phyloP scores from a whole-genome alignment of 1,140 invertebrate species.

The Atopsyche davidsoni region DNA sequence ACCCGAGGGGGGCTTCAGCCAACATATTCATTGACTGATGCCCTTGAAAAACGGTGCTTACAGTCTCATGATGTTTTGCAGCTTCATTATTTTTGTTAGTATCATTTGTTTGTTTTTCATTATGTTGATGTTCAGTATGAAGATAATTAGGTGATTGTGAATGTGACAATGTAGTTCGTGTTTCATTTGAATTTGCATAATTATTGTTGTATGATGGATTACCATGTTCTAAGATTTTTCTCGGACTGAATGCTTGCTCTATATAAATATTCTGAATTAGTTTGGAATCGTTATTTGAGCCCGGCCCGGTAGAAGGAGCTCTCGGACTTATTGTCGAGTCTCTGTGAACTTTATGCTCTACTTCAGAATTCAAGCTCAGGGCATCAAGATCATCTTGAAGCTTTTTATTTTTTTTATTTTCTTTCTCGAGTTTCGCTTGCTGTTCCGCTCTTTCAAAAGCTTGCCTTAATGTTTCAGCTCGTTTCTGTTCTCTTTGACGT shows the following conservation, averaged over 20 bases:
- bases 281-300: conserved; percentile 27
- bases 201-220: conserved; percentile 4
- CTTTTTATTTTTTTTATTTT: conserved; percentile 35
- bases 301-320: conserved; percentile 6
- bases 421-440: conserved; percentile 51
- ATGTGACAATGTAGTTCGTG: conserved; percentile 24
- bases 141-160: conserved; percentile 23
- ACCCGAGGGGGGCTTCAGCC: conserved; percentile 36
- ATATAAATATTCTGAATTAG: conserved; percentile 28
- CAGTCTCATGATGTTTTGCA: conserved; percentile 15
- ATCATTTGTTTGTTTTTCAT: conserved; percentile 5
- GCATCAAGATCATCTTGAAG: conserved; percentile 26
- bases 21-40: conserved; percentile 16
- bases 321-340: conserved; percentile 3
- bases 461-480: conserved; percentile 53
- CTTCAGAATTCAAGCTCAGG: conserved; percentile 38
- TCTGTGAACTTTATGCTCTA: conserved; percentile 28
- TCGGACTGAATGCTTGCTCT: conserved; percentile 26
- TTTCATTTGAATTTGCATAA: conserved; percentile 14
- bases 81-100: conserved; percentile 16
- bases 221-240: conserved; percentile 21
- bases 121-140: conserved; percentile 7
- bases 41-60: conserved; percentile 5
- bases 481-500: conserved; percentile 51
- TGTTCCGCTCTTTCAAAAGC: conserved; percentile 58